phyloP scores from a whole-genome alignment of 2,888 invertebrate genomes.

The Erebia ligea region DNA sequence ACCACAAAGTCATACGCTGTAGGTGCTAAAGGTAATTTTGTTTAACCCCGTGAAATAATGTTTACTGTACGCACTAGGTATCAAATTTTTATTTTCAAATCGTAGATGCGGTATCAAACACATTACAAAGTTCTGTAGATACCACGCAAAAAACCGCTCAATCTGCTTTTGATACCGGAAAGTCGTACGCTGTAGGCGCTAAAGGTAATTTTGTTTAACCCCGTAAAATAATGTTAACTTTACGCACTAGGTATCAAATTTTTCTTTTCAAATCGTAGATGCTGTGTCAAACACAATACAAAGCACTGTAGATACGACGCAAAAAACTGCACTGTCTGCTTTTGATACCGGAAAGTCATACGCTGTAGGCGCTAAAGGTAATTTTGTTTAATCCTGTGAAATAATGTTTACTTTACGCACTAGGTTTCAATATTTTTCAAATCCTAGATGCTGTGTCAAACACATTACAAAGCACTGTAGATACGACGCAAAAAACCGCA shows the following conservation, averaged over 20 bases:
- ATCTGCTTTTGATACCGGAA: slow-evolving; percentile 58
- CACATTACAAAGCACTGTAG: slow-evolving; percentile 42
- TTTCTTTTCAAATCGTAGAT: slow-evolving; percentile 53
- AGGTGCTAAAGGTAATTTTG: slow-evolving; percentile 37
- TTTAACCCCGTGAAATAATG: no score
- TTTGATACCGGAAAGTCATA: slow-evolving; percentile 45
- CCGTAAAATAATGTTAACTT: slow-evolving; percentile 33
- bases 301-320: slow-evolving; percentile 55
- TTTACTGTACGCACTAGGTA: not conserved
- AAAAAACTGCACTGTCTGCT: slow-evolving; percentile 53
- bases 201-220: slow-evolving; percentile 45
- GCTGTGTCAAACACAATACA: slow-evolving; percentile 59
- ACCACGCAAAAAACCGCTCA: slow-evolving; percentile 54
- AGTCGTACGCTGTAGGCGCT: slow-evolving; percentile 56
- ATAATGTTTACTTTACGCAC: not conserved
- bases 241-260: not conserved
- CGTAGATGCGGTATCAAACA: slow-evolving; percentile 45
- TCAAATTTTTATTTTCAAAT: slow-evolving; percentile 22
- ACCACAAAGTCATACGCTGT: slow-evolving; percentile 41
- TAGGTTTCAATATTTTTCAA: slow-evolving; percentile 21
- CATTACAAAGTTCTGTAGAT: slow-evolving; percentile 42
- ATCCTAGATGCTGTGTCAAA: slow-evolving; percentile 50
- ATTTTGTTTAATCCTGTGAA: no score
- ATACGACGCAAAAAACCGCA: slow-evolving; percentile 54
- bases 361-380: slow-evolving; percentile 34